Evolutionary conservation across 2,888 invertebrate genomes (phyloP), one percentile per base, ranked within the genome.

Genomic region (Melikaiella ostensackeni): DNA sequence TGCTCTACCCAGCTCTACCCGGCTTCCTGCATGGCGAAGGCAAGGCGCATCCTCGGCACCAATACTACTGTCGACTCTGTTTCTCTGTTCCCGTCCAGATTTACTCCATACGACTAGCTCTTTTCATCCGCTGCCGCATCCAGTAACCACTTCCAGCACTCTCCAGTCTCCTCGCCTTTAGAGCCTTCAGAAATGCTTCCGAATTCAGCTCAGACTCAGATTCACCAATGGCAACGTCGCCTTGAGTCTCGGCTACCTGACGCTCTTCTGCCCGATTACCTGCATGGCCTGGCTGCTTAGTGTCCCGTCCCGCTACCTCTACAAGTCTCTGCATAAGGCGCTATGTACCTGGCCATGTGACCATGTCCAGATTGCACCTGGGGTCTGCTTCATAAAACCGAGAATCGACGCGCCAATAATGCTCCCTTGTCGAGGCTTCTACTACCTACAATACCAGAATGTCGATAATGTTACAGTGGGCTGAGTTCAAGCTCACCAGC

Each of bases 21-120:
- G 75, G 75, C 75, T 75, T 75, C 75, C 63, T 75, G 61, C 75
- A 76, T 73, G 63, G 77, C 78, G 78, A 62, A 33, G 62, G 66
- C 75, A 74, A 73, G 63, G 77, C 78, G 78, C 80, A 80, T 80
- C 80, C 78, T 80, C 78, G 75, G 21, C 75, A 75, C 78, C 70
- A 64, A 75, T 46, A 79, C 64, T 55, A 77, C 35, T 57, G 42
- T 73, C 74, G 63, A 76, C 76, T 59, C 64, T 24, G 59, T 35
- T 64, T 64, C 75, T 70, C 66, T 62, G 50, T 55, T 62, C n/a
- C 59, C 74, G 76, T 63, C 61, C 59, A 62, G 16, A 42, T 27
- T 61, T 61, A 0, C 21, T 62, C 21, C 13, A 61, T 74, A 21
- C 70, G 42, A 66, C 75, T 55, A 63, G 57, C 62, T 76, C 55